Evolutionary conservation across 2,888 invertebrate genomes (phyloP), one percentile per base, ranked within the genome.

Genomic region (Electrophaes corylata): DNA sequence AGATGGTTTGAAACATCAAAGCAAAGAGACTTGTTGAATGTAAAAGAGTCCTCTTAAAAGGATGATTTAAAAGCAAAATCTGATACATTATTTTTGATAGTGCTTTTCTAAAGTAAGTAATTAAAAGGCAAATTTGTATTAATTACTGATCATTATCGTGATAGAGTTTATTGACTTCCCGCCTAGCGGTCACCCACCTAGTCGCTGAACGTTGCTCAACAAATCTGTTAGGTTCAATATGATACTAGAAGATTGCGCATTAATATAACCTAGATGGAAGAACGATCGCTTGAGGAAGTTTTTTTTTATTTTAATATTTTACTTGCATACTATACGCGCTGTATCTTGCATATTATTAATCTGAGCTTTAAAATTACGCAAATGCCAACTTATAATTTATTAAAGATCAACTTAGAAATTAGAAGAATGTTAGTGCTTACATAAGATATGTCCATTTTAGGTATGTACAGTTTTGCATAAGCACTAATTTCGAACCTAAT

Each of bases 361-460:
- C 53, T 23, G 35, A 29, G 39, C 31, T 45, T 29, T 5, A 44
- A 26, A 16, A 16, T 14, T n/a, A 19, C 37, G 40, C 29, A 35
- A 37, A 51, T 44, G 51, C 51, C 23, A 44, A 50, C 5, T 41
- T 41, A 33, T 37, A 29, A 29, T 10, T 29, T 29, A 29, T 23
- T 23, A 29, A 29, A 10, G 26, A 2, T 10, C 10, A 29, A 29
- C 26, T 29, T 29, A 29, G 26, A 29, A 10, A 8, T 29, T 10
- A 18, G 14, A n/a, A 39, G 29, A 37, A 46, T 31, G 46, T 46
- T n/a, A 52, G 45, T 52, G 37, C 45, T 39, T 52, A 44, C n/a
- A n/a, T n/a, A n/a, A n/a, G n/a, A n/a, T n/a, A n/a, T n/a, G n/a
- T n/a, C n/a, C n/a, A n/a, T n/a, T n/a, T n/a, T n/a, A n/a, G n/a